Evolutionary conservation across 2,797 vertebrate genomes (phyloP).

Genomic region (Lacerta agilis): DNA sequence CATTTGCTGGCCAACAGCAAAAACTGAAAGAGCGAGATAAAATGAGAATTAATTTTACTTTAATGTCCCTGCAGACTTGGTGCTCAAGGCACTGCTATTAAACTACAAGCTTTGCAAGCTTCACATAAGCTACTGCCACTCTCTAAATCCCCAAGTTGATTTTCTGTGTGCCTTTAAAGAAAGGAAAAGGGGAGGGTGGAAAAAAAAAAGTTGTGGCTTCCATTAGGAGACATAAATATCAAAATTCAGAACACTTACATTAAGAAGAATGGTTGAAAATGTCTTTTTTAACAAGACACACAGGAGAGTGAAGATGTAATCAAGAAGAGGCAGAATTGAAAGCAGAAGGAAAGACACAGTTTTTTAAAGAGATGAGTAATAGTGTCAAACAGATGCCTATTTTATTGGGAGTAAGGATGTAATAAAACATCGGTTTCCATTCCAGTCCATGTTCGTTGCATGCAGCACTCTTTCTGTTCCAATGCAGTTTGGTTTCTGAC

Average conservation of each 20-base stretch:
- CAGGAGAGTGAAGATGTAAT: background rate
- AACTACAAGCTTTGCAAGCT: conserved; percentile 24
- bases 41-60: conserved; percentile 43
- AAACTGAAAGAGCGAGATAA: conserved; percentile 30
- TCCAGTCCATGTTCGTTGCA: too few relatives aligned
- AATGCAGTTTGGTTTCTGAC: too few relatives aligned
- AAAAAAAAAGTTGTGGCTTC: background rate
- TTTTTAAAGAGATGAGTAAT: background rate
- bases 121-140: conserved; percentile 4
- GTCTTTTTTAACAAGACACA: background rate
- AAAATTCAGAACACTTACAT: conserved; percentile 5
- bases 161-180: background rate
- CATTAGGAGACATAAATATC: conserved; percentile 8
- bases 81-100: conserved; percentile 30
- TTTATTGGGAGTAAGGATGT: background rate
- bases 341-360: background rate
- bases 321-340: background rate
- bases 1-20: conserved; percentile 27
- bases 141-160: background rate
- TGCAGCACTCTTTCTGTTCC: too few relatives aligned
- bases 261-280: background rate
- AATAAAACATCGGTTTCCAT: too few relatives aligned
- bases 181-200: background rate
- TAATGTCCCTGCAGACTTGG: conserved; percentile 29
- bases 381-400: background rate